Conservation (phyloP, 1,140 invertebrate genomes). For the Eriocheir sinensis region DNA sequence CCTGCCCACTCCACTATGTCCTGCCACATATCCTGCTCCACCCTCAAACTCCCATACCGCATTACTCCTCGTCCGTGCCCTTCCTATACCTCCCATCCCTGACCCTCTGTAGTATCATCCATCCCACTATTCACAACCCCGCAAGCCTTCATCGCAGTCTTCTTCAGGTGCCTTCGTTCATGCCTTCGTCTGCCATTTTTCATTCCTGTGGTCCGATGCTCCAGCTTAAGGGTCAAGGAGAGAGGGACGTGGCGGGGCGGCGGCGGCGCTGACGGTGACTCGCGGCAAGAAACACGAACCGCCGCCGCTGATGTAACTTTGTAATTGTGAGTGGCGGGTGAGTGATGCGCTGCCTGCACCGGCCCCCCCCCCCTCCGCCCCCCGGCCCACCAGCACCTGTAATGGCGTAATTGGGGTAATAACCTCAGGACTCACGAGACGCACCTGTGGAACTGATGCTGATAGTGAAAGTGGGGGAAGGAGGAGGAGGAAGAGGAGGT, state of each 20-base stretch:
- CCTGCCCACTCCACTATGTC: background rate
- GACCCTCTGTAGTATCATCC: too few relatives aligned
- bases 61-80: background rate
- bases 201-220: too few relatives aligned
- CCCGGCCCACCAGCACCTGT: background rate
- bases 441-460: background rate
- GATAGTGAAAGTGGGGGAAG: background rate
- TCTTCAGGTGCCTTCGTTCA: background rate
- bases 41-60: too few relatives aligned
- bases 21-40: too few relatives aligned
- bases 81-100: background rate
- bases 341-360: background rate
- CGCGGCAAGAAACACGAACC: background rate
- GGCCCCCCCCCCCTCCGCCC: background rate
- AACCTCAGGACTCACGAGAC: background rate
- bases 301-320: background rate
- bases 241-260: too few relatives aligned
- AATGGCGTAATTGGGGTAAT: constrained; percentile 11
- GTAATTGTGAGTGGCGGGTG: background rate
- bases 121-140: too few relatives aligned
- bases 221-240: too few relatives aligned
- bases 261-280: background rate
- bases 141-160: too few relatives aligned
- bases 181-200: background rate
- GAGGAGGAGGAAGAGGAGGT: background rate